Percentiles rank a stretch among this genome's conserved stretches.
Evolutionary conservation across 2,888 invertebrate species (phyloP).

Genomic region (Drosophila picticornis): DNA sequence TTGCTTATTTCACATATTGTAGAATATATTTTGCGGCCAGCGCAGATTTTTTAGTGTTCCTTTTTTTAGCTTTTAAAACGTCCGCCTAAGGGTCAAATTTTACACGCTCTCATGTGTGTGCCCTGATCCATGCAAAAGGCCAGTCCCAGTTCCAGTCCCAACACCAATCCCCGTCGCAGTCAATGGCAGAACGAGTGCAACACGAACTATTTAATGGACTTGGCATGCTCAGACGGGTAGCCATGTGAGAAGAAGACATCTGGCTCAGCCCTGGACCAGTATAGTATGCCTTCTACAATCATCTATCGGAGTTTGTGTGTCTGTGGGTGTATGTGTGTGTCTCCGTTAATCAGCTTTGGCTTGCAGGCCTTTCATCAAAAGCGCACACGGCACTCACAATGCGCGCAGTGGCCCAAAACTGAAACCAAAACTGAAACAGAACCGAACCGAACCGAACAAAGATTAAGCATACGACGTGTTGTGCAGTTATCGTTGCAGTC

Average conservation of each 20-base stretch:
- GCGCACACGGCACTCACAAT: slow-evolving; percentile 66
- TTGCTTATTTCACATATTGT: slow-evolving; percentile 42
- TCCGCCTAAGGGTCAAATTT: slow-evolving; percentile 70
- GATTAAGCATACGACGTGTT: slow-evolving; percentile 79
- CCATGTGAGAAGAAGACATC: slow-evolving; percentile 75
- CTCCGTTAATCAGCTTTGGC: slow-evolving; percentile 76
- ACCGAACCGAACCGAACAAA: slow-evolving; percentile 19
- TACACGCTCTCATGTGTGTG: slow-evolving; percentile 72
- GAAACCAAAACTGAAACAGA: slow-evolving; percentile 29
- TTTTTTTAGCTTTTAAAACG: slow-evolving; percentile 33
- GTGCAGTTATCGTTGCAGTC: slow-evolving; percentile 49
- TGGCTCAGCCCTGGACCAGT: slow-evolving; percentile 39
- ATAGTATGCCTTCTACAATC: slow-evolving; percentile 34
- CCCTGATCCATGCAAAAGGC: slow-evolving; percentile 55
- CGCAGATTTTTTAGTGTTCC: slow-evolving; percentile 15
- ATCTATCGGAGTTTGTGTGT: slow-evolving; percentile 25
- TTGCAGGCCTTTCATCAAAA: slow-evolving; percentile 73
- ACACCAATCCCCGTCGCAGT: slow-evolving; percentile 14
- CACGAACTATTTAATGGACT: slow-evolving; percentile 77
- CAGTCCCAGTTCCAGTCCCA: slow-evolving; percentile 15
- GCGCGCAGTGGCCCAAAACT: slow-evolving; percentile 18
- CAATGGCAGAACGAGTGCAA: slow-evolving; percentile 72
- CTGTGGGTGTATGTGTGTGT: slow-evolving; percentile 35
- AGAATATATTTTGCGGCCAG: slow-evolving; percentile 18
- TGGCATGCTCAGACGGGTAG: slow-evolving; percentile 58